phyloP scores from a whole-genome alignment of 92 coral and sea anemone species.

The Hydrozoanthus gracilis region DNA sequence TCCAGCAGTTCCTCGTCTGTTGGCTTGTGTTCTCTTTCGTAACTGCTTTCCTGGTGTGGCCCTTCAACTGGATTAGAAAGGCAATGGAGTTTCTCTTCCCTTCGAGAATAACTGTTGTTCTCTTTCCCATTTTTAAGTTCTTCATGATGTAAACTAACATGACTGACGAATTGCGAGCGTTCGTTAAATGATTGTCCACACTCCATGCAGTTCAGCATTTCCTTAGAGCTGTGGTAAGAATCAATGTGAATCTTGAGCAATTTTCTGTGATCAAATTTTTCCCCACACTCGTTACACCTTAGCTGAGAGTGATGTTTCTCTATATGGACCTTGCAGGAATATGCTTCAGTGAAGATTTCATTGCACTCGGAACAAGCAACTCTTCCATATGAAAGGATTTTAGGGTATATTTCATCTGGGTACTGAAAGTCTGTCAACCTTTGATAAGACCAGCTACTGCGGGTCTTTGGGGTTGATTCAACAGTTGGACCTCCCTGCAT shows the following conservation, averaged over 20 bases:
- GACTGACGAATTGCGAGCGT: constrained; percentile 82
- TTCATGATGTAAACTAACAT: constrained; percentile 83
- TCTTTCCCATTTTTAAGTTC: constrained; percentile 48
- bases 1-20: constrained; percentile 34
- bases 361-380: constrained; percentile 75
- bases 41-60: background rate
- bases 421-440: constrained; percentile 1
- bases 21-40: constrained; percentile 39
- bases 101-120: constrained; percentile 12
- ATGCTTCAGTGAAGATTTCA: constrained; percentile 69
- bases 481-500: background rate
- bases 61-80: constrained; percentile 37
- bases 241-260: constrained; percentile 84
- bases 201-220: constrained; percentile 81
- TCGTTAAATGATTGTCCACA: constrained; percentile 81
- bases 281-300: constrained; percentile 87
- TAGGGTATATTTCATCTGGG: constrained; percentile 24
- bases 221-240: constrained; percentile 81
- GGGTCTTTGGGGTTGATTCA: background rate
- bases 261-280: constrained; percentile 86
- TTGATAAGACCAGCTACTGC: background rate
- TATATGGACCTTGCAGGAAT: constrained; percentile 71
- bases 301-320: constrained; percentile 83
- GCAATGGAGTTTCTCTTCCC: constrained; percentile 30
- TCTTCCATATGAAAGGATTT: constrained; percentile 44